Percentiles rank a stretch among this genome's conserved stretches.
phyloP scores from a whole-genome alignment of 2,888 invertebrate genomes.

The Tenthredo mesomela region DNA sequence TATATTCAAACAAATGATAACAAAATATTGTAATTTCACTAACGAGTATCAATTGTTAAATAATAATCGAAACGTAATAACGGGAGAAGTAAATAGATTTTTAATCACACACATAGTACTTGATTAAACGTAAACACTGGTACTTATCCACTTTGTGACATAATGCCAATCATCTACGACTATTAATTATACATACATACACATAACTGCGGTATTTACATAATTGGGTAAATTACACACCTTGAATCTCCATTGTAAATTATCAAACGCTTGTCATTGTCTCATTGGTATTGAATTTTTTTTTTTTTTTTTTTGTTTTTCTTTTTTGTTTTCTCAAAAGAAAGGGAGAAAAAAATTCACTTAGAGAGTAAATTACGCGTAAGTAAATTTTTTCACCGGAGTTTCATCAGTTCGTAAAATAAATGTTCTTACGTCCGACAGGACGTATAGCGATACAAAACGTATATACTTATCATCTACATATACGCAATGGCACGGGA shows the following conservation, averaged over 20 bases:
- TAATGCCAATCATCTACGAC: conserved; percentile 21
- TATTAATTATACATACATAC: conserved; percentile 35
- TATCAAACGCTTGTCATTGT: neutral
- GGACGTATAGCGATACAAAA: neutral
- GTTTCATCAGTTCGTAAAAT: neutral
- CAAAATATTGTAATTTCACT: neutral
- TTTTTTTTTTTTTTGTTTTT: neutral
- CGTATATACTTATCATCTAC: conserved; percentile 39
- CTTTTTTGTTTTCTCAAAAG: neutral
- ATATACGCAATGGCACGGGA: conserved; percentile 47
- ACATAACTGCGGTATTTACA: conserved; percentile 45
- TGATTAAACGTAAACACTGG: conserved; percentile 45
- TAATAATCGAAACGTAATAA: neutral
- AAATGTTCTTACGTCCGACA: neutral
- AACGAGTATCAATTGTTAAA: neutral
- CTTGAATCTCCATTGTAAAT: neutral
- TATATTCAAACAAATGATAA: neutral
- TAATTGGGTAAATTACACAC: conserved; percentile 1
- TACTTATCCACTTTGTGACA: conserved; percentile 41
- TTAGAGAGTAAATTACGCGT: neutral
- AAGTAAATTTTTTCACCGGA: neutral
- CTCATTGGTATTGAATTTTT: neutral
- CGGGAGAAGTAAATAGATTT: conserved; percentile 4
- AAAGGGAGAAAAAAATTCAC: neutral
- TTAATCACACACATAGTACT: conserved; percentile 30